Conservation (phyloP, 2,113 vertebrate genomes). For the Glareola pratincola region DNA sequence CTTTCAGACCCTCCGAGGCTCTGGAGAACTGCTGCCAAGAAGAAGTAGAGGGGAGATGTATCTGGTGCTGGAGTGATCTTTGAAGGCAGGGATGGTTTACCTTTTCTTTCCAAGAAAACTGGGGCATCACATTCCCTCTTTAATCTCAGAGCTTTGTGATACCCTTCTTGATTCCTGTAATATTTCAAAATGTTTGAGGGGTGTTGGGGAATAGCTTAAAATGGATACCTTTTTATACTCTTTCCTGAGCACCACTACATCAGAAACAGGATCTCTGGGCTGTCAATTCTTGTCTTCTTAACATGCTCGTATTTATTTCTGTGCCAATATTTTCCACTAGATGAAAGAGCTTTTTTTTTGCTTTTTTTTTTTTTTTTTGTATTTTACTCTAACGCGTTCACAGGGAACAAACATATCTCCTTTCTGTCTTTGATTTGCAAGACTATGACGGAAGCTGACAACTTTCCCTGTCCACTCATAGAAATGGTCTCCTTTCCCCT, state of each 20-base stretch:
- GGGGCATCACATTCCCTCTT: neutral
- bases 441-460: neutral
- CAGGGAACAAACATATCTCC: neutral
- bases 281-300: neutral
- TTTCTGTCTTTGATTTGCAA: neutral
- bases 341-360: neutral
- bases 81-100: neutral
- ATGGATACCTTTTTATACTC: neutral
- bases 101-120: neutral
- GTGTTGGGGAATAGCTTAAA: neutral
- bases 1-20: neutral
- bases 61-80: neutral
- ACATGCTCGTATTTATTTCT: neutral
- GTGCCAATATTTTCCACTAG: neutral
- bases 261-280: neutral
- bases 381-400: neutral
- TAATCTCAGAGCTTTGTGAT: neutral
- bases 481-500: neutral
- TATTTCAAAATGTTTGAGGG: neutral
- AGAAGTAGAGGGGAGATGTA: neutral
- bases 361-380: neutral
- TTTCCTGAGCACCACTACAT: neutral
- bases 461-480: neutral
- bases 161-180: neutral
- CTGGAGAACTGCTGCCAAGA: neutral